phyloP scores from a whole-genome alignment of 2,888 invertebrate species.

The Ectemnius cavifrons region DNA sequence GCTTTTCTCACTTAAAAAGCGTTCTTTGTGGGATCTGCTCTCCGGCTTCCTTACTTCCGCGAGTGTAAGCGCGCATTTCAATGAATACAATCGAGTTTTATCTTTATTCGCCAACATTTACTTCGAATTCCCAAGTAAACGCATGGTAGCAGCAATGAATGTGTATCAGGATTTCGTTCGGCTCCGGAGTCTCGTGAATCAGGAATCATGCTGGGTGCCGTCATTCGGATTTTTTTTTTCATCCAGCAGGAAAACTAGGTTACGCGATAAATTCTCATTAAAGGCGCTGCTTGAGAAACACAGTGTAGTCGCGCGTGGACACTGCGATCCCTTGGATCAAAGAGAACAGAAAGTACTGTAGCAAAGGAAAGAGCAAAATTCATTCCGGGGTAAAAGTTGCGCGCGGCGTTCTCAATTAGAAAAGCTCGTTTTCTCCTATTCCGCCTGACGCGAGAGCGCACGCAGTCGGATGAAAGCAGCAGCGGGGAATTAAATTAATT shows the following conservation, averaged over 20 bases:
- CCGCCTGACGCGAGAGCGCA: constrained; percentile 19
- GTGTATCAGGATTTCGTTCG: no score
- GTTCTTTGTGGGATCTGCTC: neutral
- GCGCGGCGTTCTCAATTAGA: constrained; percentile 14
- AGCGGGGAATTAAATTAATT: constrained; percentile 67
- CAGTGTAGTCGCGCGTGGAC: no score
- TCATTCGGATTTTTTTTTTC: no score
- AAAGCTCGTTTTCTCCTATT: constrained; percentile 19
- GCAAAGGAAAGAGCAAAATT: constrained; percentile 7
- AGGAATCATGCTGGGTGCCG: no score
- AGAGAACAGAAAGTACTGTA: neutral
- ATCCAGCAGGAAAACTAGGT: no score
- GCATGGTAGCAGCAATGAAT: no score
- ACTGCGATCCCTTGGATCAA: neutral
- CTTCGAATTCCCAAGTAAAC: no score
- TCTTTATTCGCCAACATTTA: no score
- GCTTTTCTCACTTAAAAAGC: constrained; percentile 5
- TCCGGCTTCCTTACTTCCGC: neutral
- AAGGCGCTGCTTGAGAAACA: no score
- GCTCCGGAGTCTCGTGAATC: no score
- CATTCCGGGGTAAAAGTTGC: constrained; percentile 10
- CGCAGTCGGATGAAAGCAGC: constrained; percentile 52
- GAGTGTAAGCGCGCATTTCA: neutral
- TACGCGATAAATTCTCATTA: no score
- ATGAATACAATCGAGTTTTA: neutral